Evolutionary conservation across 2,888 invertebrate genomes (phyloP), one percentile per base, ranked within the genome.

Genomic region (Melinaea menophilus): DNA sequence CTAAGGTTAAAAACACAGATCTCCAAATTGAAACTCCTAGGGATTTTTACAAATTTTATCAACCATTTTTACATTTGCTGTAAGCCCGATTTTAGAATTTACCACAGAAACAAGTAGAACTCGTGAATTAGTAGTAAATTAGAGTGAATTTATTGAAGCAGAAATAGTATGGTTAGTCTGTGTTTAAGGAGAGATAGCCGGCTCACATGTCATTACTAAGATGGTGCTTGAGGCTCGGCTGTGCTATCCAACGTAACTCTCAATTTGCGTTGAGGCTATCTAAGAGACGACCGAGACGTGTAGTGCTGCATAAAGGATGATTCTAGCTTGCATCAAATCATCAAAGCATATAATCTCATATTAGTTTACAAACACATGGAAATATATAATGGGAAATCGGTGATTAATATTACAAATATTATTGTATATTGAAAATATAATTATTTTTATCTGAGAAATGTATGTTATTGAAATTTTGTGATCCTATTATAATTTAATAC

Each of bases 221-320:
- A 9, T 51, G 51, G 11, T 31, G 31, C 9, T 51, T 51, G 31
- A 5, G 31, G 31, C 51, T 51, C 7, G 22, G 31, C 11, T 31
- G 22, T 5, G 9, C 9, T 51, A 22, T 31, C 51, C 7, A 51
- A 51, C 51, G 31, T 51, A 51, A 51, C 31, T 51, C 51, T 51
- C 51, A 51, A 51, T 51, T 51, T 51, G 31, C 51, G 31, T 51
- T 51, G 31, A n/a, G 51, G 51, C 31, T 51, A 51, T 51, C 31
- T 22, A 9, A 31, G 31, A 51, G 51, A 31, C 51, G 31, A 51
- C 22, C 9, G 31, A 22, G 51, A 22, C 2, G 1, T 51, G 31
- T n/a, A 51, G 51, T 31, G 22, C 31, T 51, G 31, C 7, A 31
- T 51, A 51, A 51, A 51, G 5, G 5, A 11, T 41, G 46, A 37